phyloP scores from a whole-genome alignment of 2,113 vertebrate genomes.

The Irena cyanogastra region DNA sequence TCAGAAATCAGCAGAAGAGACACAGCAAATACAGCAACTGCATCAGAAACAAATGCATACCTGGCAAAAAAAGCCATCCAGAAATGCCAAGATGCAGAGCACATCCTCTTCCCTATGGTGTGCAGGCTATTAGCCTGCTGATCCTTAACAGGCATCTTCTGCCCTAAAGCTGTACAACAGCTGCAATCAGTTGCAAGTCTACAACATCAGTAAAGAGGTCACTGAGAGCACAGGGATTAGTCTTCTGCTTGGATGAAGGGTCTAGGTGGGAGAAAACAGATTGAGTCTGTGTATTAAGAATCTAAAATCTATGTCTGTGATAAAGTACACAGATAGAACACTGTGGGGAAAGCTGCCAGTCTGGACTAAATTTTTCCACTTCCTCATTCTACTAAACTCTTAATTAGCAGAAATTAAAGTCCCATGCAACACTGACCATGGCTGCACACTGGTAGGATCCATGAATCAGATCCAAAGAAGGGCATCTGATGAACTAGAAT shows the following conservation, averaged over 20 bases:
- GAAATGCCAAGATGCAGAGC: background rate
- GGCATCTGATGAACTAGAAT: background rate
- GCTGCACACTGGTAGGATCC: background rate
- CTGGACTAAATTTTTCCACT: background rate
- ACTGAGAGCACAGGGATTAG: background rate
- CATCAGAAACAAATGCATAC: background rate
- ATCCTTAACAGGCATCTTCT: background rate
- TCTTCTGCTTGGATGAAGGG: background rate
- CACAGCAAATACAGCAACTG: background rate
- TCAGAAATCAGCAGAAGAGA: background rate
- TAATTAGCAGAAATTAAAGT: background rate
- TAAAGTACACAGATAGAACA: background rate
- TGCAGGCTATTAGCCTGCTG: background rate
- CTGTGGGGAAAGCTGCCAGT: background rate
- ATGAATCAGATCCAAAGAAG: background rate
- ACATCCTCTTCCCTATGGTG: background rate
- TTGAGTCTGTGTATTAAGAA: background rate
- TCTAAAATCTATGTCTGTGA: background rate
- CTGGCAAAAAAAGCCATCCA: background rate
- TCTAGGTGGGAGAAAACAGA: background rate
- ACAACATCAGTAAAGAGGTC: background rate
- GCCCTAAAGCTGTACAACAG: background rate
- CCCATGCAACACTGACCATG: background rate
- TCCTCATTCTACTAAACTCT: background rate
- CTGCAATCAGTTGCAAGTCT: background rate